Base-by-base conservation (phyloP, 2,888 invertebrate species). In the Chrysolina americana region DNA sequence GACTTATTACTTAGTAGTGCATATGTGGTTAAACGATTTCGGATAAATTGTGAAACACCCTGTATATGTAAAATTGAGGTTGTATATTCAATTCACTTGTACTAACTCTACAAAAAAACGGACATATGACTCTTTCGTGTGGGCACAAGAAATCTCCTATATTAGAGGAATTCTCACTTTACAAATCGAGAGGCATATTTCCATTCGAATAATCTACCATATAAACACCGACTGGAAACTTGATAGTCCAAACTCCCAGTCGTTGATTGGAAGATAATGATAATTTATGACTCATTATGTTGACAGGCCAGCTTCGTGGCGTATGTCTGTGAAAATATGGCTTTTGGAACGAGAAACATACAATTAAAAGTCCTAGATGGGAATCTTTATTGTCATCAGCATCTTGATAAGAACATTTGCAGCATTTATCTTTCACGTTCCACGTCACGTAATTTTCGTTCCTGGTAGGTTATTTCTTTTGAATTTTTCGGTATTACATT, bases 271-370 rank as follows among this genome's bases (percentile, higher is more conserved):
- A 17, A 68, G 68, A 68, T 68, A 68, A 68, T 68, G 53, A 41
- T 68, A 68, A 68, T 68, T 53, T 68, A 68, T 53, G 19, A 48
- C 53, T 68, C 68, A 68, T 68, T 41, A 53, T 28, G 53, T n/a
- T 68, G 68, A 56, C 68, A 68, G 68, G 53, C 15, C 36, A 28
- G 36, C 59, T 59, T 10, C 59, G 23, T 59, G 59, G 59, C 36
- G 59, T 59, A 59, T 36, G 59, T 59, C 36, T n/a, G 59, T 59
- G 28, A 36, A 59, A 59, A 59, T 59, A 59, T 59, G n/a, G 59
- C 59, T 36, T 10, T 10, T 59, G 59, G 36, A 36, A 59, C 9
- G 28, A 36, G 17, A 59, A 59, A 59, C 36, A 59, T 36, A 28
- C 59, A n/a, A 59, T 59, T 23, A 59, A 59, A 59, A 59, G 59